Evolutionary conservation across 2,888 invertebrate species (phyloP).

Genomic region (Drosophila limbata): DNA sequence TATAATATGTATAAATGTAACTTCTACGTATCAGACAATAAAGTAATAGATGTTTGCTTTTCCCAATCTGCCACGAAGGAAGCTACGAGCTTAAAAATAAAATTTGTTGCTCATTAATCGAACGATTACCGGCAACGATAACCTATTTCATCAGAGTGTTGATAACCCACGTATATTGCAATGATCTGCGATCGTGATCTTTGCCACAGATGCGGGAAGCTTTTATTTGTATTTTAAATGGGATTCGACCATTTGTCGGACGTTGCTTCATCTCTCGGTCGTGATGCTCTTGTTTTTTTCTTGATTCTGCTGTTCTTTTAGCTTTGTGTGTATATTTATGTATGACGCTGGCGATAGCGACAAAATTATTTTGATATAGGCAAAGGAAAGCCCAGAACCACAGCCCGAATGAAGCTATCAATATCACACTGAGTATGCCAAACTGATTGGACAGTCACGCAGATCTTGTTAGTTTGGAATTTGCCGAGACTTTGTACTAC

Average conservation of each 20-base stretch:
- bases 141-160: slow-evolving; percentile 64
- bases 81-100: slow-evolving; percentile 33
- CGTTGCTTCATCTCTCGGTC: slow-evolving; percentile 55
- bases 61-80: slow-evolving; percentile 1
- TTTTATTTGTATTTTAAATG: slow-evolving; percentile 54
- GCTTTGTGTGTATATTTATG: slow-evolving; percentile 37
- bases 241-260: slow-evolving; percentile 59
- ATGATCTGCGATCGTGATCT: slow-evolving; percentile 69
- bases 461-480: slow-evolving; percentile 27
- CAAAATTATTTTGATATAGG: background rate
- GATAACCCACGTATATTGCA: slow-evolving; percentile 62
- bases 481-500: background rate
- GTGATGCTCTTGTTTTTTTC: slow-evolving; percentile 15
- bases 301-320: slow-evolving; percentile 22
- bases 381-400: slow-evolving; percentile 44
- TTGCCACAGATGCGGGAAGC: slow-evolving; percentile 59
- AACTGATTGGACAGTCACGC: slow-evolving; percentile 15
- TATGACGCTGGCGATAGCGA: slow-evolving; percentile 40
- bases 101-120: slow-evolving; percentile 69
- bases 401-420: slow-evolving; percentile 13
- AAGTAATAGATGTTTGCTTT: slow-evolving; percentile 4
- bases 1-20: background rate
- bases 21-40: slow-evolving; percentile 12
- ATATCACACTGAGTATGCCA: slow-evolving; percentile 4
- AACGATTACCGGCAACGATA: slow-evolving; percentile 66